Evolutionary conservation across 1,140 invertebrate species (phyloP).

Genomic region (Xylocopa sonorina): DNA sequence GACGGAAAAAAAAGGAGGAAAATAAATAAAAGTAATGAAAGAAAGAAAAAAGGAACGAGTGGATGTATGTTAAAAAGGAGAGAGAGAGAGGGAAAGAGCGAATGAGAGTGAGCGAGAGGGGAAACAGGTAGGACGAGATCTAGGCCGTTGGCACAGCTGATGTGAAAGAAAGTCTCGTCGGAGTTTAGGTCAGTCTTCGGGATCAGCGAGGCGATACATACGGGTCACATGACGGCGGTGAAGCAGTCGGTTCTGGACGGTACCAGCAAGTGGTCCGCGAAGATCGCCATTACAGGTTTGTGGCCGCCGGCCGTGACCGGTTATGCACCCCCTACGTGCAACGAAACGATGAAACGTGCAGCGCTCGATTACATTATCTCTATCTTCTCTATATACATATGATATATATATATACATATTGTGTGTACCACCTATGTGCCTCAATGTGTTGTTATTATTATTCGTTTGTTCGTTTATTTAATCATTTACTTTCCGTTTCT

Average conservation of each 20-base stretch:
- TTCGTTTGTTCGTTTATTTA: neutral
- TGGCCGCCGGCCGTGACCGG: slow-evolving; percentile 69
- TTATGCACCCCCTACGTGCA: slow-evolving; percentile 50
- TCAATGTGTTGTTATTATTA: slow-evolving; percentile 26
- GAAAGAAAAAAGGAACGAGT: neutral
- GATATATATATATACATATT: slow-evolving; percentile 47
- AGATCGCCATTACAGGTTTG: slow-evolving; percentile 99
- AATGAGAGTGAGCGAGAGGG: slow-evolving; percentile 1
- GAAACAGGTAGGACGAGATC: slow-evolving; percentile 64
- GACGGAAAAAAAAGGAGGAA: neutral
- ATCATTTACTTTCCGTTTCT: neutral
- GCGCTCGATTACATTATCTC: slow-evolving; percentile 44
- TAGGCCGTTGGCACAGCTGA: slow-evolving; percentile 68
- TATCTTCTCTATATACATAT: slow-evolving; percentile 29
- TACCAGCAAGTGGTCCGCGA: slow-evolving; percentile 99
- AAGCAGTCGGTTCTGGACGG: slow-evolving; percentile 99
- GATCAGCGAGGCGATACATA: slow-evolving; percentile 96
- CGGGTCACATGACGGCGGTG: slow-evolving; percentile 97
- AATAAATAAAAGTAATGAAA: too few species aligned
- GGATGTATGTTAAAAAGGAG: neutral
- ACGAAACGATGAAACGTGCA: slow-evolving; percentile 47
- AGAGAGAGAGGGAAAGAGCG: neutral
- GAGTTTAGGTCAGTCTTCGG: slow-evolving; percentile 94
- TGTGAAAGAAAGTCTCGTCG: slow-evolving; percentile 77
- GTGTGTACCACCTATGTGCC: slow-evolving; percentile 53